These are phyloP conservation scores for Oxyruncus cristatus DNA, from an alignment of 2,113 vertebrate genomes.

Conservation along the genomic window DNA sequence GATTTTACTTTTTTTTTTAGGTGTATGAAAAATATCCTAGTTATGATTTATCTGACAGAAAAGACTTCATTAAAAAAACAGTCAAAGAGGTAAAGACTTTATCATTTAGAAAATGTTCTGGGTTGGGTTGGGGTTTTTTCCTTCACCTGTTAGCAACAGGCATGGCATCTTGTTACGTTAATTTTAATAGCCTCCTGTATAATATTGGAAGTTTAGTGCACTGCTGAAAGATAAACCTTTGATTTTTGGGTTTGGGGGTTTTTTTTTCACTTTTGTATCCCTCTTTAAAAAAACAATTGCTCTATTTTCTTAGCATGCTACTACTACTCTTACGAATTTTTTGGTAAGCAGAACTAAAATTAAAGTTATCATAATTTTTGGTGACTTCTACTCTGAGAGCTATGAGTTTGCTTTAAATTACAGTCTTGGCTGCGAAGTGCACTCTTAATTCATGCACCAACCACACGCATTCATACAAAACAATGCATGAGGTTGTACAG, in stretches of 20 bases:
- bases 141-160: not conserved
- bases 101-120: not conserved
- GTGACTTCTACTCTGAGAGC: not conserved
- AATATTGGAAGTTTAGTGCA: not conserved
- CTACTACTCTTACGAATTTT: not conserved
- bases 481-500: not conserved
- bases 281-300: not conserved
- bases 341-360: not conserved
- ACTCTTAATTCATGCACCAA: not conserved
- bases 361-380: not conserved
- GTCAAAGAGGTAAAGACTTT: slow-evolving; percentile 87
- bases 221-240: not conserved
- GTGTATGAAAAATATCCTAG: slow-evolving; percentile 91
- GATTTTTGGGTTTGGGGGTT: not conserved
- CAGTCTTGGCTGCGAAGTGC: not conserved
- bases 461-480: not conserved
- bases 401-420: not conserved
- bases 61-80: slow-evolving; percentile 91
- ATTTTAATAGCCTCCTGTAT: not conserved
- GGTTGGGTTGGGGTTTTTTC: not conserved
- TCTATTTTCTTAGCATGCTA: not conserved
- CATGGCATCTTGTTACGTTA: not conserved
- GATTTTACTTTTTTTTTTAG: slow-evolving; percentile 63
- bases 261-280: not conserved
- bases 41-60: slow-evolving; percentile 87